Percentiles rank a stretch among this genome's conserved stretches.
These are phyloP conservation scores for Vesta saturnalis DNA, from an alignment of 2,888 invertebrate species.

Conservation along the genomic window DNA sequence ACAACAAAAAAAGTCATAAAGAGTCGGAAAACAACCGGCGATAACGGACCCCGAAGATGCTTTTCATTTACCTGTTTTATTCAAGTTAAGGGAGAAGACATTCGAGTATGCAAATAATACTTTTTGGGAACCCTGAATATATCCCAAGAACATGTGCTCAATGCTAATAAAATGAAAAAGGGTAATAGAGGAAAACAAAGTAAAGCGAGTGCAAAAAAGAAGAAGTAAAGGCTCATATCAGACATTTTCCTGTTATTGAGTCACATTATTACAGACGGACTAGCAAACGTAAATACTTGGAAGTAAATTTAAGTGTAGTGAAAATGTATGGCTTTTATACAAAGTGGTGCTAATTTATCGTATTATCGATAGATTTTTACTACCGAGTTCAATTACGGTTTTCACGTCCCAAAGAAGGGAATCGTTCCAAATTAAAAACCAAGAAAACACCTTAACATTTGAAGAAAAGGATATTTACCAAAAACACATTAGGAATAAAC, in stretches of 20 bases:
- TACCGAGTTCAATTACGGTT: too few species aligned
- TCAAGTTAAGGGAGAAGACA: neutral
- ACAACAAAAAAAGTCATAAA: neutral
- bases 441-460: neutral
- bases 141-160: neutral
- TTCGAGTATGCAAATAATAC: neutral
- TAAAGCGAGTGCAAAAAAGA: neutral
- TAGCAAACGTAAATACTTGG: constrained; percentile 8
- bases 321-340: constrained; percentile 4
- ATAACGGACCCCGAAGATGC: neutral
- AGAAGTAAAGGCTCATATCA: too few species aligned
- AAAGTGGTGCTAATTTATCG: too few species aligned
- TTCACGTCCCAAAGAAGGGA: neutral
- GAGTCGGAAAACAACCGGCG: neutral
- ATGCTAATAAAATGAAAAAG: neutral
- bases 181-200: neutral
- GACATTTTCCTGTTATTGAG: constrained; percentile 5
- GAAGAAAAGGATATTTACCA: constrained; percentile 1
- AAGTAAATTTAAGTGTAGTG: constrained; percentile 11
- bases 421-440: constrained; percentile 2
- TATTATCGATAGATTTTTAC: too few species aligned
- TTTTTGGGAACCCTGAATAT: neutral
- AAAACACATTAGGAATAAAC: constrained; percentile 7
- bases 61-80: neutral
- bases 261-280: constrained; percentile 11